These are phyloP conservation scores for Macrotus californicus DNA, from an alignment of 2,113 vertebrate species.

Conservation along the genomic window DNA sequence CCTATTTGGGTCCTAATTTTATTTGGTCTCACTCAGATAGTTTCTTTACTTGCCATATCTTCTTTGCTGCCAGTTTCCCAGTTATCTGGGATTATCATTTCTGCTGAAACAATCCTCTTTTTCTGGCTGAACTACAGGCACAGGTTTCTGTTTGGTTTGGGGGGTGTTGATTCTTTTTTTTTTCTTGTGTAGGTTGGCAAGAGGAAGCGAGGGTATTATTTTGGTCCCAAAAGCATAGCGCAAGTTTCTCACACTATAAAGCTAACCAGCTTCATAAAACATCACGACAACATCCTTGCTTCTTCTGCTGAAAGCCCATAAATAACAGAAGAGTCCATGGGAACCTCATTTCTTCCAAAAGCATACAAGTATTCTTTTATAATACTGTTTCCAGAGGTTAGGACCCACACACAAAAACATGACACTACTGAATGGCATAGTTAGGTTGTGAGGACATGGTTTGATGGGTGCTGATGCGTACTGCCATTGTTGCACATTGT, in stretches of 20 bases:
- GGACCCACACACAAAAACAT: neutral
- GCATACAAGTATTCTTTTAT: neutral
- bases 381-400: slow-evolving; percentile 22
- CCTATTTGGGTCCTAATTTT: neutral
- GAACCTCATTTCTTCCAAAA: slow-evolving; percentile 5
- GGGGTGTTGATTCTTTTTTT: neutral
- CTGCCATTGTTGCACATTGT: neutral
- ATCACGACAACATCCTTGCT: slow-evolving; percentile 43
- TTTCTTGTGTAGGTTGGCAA: slow-evolving; percentile 1
- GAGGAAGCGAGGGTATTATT: slow-evolving; percentile 37
- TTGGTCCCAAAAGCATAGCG: slow-evolving; percentile 46
- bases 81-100: neutral
- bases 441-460: neutral
- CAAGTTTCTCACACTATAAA: slow-evolving; percentile 65
- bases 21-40: neutral
- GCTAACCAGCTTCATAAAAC: slow-evolving; percentile 69
- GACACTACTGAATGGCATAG: neutral
- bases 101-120: neutral
- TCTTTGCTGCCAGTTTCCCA: neutral
- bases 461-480: neutral
- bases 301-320: slow-evolving; percentile 2
- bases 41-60: neutral
- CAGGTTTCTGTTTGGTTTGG: neutral
- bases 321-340: slow-evolving; percentile 36
- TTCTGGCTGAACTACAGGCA: neutral